Conservation (phyloP, 2,888 invertebrate species). For the Uropetala carovei region DNA sequence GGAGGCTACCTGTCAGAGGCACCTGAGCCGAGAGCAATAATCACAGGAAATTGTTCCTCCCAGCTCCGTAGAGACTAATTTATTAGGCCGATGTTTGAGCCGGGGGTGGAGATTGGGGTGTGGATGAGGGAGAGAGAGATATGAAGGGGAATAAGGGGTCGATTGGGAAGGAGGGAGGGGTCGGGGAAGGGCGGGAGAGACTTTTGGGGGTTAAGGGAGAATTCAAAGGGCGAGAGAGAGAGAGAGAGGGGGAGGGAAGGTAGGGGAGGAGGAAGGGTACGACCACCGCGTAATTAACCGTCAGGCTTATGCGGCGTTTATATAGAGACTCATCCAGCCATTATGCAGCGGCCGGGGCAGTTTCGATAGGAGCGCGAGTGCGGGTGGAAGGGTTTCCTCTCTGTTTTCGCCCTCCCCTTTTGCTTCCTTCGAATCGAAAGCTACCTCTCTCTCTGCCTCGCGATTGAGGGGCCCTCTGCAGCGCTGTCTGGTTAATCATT, state of each 20-base stretch:
- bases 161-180: not conserved
- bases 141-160: not conserved
- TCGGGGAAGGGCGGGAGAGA: not conserved
- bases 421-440: not conserved
- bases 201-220: constrained; percentile 7
- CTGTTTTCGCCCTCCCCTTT: constrained; percentile 14
- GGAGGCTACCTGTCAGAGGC: constrained; percentile 63
- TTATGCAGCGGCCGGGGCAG: constrained; percentile 6
- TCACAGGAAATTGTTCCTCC: constrained; percentile 65
- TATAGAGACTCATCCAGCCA: constrained; percentile 31
- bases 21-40: constrained; percentile 65
- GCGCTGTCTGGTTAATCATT: not conserved
- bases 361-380: not conserved
- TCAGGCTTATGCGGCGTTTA: constrained; percentile 59
- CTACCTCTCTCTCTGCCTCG: not conserved
- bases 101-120: not conserved
- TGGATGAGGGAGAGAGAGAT: not conserved
- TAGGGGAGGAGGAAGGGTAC: not conserved
- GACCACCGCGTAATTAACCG: constrained; percentile 59
- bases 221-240: not conserved
- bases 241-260: too few species aligned
- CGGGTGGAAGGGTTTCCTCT: not conserved
- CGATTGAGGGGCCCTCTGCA: not conserved
- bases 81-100: constrained; percentile 64
- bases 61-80: constrained; percentile 58